phyloP scores from a whole-genome alignment of 2,797 vertebrate genomes.

The Tamandua tetradactyla region DNA sequence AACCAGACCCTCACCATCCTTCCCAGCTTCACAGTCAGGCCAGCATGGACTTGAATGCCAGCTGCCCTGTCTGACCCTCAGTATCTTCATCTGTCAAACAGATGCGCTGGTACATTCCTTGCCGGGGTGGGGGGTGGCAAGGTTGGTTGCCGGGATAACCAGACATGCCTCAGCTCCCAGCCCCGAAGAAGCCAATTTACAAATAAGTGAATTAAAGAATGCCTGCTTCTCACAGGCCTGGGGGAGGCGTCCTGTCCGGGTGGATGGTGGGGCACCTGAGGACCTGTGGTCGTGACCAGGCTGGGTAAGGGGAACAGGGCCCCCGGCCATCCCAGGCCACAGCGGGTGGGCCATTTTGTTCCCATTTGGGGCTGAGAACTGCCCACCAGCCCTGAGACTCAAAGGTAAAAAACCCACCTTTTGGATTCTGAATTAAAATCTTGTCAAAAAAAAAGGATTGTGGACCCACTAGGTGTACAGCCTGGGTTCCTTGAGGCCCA shows the following conservation, averaged over 20 bases:
- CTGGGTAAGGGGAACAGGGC: not conserved
- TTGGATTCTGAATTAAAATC: not conserved
- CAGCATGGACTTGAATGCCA: too few species aligned
- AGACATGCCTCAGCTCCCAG: too few species aligned
- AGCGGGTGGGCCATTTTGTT: not conserved
- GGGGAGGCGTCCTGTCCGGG: not conserved
- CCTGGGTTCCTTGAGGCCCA: not conserved
- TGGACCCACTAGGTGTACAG: not conserved
- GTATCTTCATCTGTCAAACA: not conserved
- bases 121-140: not conserved
- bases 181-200: not conserved
- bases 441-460: not conserved
- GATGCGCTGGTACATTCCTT: fast-evolving
- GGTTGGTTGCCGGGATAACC: not conserved
- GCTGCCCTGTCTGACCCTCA: not conserved
- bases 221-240: not conserved
- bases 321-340: not conserved
- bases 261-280: not conserved
- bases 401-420: not conserved
- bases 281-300: not conserved
- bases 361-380: not conserved
- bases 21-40: not conserved
- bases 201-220: too few species aligned
- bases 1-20: not conserved
- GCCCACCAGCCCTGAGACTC: not conserved